These are phyloP conservation scores for Laspeyria flexula DNA, from an alignment of 2,888 invertebrate genomes.

Conservation along the genomic window DNA sequence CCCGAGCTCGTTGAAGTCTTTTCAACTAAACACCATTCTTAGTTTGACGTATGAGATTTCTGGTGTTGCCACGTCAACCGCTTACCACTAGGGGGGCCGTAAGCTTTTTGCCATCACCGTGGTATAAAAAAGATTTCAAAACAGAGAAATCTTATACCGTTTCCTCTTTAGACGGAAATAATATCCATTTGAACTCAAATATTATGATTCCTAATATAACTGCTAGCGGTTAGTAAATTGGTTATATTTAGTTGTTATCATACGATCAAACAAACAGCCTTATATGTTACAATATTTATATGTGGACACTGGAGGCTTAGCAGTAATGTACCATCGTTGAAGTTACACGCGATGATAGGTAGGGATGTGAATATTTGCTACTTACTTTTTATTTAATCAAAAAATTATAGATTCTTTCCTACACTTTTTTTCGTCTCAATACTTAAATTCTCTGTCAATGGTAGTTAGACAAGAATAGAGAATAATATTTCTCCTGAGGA, in stretches of 20 bases:
- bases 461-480: too few species aligned
- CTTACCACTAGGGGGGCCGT: too few species aligned
- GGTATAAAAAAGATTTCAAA: too few species aligned
- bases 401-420: too few species aligned
- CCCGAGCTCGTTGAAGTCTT: constrained; percentile 9
- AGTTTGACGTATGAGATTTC: not conserved
- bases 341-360: constrained; percentile 23
- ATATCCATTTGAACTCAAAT: not conserved
- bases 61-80: too few species aligned
- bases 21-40: not conserved
- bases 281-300: constrained; percentile 68
- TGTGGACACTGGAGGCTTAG: constrained; percentile 20
- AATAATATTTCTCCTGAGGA: too few species aligned
- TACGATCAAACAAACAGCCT: constrained; percentile 69
- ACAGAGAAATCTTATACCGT: too few species aligned
- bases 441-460: too few species aligned
- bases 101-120: too few species aligned
- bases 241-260: constrained; percentile 63
- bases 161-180: too few species aligned
- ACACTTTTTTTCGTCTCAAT: too few species aligned
- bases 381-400: too few species aligned
- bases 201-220: constrained; percentile 1
- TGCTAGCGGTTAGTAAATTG: constrained; percentile 45
- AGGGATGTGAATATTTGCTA: constrained; percentile 3
- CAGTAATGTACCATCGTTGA: constrained; percentile 61